Evolutionary conservation across 2,797 vertebrate species (phyloP).

Genomic region (Coendou prehensilis): DNA sequence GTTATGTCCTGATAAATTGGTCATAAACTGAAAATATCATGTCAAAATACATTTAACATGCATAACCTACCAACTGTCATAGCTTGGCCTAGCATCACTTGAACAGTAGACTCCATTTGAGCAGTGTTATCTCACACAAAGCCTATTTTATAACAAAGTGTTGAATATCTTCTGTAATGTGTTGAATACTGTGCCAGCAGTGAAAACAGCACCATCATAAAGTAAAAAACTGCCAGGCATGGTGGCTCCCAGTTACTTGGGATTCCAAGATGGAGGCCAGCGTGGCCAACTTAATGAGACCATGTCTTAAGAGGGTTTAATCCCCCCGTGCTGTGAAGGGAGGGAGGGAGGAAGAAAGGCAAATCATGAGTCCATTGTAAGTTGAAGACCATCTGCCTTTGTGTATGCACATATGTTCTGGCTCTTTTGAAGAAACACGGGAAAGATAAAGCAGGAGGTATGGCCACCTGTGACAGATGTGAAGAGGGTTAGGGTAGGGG

Average conservation of each 20-base stretch:
- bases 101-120: neutral
- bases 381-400: neutral
- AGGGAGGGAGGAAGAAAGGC: neutral
- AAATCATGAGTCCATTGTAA: neutral
- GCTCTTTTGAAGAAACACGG: neutral
- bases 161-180: neutral
- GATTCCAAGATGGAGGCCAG: neutral
- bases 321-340: neutral
- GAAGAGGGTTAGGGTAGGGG: rapidly evolving
- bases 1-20: neutral
- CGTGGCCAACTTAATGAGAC: neutral
- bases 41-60: neutral
- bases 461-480: neutral
- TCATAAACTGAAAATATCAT: neutral
- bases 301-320: neutral
- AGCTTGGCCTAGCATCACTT: neutral
- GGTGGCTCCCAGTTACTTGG: neutral
- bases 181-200: neutral
- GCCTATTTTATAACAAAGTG: neutral
- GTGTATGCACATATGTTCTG: neutral
- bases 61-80: neutral
- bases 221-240: neutral
- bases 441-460: neutral
- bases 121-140: neutral
- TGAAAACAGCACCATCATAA: neutral